Evolutionary conservation across 1,140 invertebrate species (phyloP).

Genomic region (Zaprionus inermis): DNA sequence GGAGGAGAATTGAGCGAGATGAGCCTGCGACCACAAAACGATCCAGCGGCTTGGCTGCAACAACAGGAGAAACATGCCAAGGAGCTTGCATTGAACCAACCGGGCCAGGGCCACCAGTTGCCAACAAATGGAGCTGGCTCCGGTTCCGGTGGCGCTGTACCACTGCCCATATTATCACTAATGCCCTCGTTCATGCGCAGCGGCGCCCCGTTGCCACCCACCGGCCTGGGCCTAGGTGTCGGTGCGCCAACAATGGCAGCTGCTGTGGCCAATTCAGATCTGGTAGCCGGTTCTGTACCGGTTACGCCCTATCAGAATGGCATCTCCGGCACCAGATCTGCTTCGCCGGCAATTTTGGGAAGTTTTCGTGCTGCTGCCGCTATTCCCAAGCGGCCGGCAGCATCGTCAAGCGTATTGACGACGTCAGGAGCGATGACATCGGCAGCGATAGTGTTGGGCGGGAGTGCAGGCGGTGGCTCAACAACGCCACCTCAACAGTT

Average conservation of each 20-base stretch:
- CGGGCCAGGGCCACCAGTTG: conserved; percentile 83
- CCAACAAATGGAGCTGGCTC: conserved; percentile 44
- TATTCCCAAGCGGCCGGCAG: conserved; percentile 70
- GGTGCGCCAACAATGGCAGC: conserved; percentile 70
- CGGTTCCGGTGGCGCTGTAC: conserved; percentile 77
- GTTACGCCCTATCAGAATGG: conserved; percentile 81
- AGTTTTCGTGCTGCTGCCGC: conserved; percentile 69
- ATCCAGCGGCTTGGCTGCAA: conserved; percentile 79
- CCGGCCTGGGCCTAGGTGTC: conserved; percentile 84
- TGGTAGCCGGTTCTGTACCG: conserved; percentile 29
- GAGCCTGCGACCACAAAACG: conserved; percentile 81
- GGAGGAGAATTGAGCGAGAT: conserved; percentile 64
- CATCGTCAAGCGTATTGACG: conserved; percentile 7
- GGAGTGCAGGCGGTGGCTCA: conserved; percentile 22
- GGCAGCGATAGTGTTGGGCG: conserved; percentile 14
- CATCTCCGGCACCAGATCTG: conserved; percentile 76
- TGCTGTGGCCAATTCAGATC: conserved; percentile 41
- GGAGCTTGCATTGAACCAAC: conserved; percentile 84
- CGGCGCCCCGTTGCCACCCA: conserved; percentile 85
- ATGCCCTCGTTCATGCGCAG: conserved; percentile 84
- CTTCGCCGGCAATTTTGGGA: conserved; percentile 71
- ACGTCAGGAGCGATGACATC: conserved; percentile 32
- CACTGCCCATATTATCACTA: conserved; percentile 82
- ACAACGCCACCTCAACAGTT: conserved; percentile 56
- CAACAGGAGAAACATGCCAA: conserved; percentile 83